Conservation (phyloP, 2,797 vertebrate species). For the Garrulus glandarius region DNA sequence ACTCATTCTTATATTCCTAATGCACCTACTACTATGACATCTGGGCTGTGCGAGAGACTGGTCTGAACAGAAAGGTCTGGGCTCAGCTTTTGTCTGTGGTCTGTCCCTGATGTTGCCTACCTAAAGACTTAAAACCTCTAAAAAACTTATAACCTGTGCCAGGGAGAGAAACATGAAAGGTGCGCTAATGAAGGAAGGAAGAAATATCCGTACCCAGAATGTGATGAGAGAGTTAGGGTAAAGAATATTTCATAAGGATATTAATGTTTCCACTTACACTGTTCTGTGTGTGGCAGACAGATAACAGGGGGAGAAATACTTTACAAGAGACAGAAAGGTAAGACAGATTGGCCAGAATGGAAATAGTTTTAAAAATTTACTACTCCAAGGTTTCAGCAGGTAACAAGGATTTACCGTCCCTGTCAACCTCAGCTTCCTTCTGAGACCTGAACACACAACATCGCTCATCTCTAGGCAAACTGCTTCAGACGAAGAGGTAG, state of each 20-base stretch:
- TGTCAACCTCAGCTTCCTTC: slow-evolving; percentile 44
- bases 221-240: neutral
- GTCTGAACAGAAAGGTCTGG: neutral
- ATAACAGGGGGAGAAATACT: neutral
- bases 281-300: neutral
- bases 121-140: neutral
- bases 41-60: neutral
- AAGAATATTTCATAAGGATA: slow-evolving; percentile 10
- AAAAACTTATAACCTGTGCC: neutral
- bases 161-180: neutral
- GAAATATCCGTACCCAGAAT: neutral
- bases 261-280: slow-evolving; percentile 29
- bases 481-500: slow-evolving; percentile 28
- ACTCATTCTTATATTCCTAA: neutral
- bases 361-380: slow-evolving; percentile 52
- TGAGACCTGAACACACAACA: slow-evolving; percentile 1
- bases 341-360: slow-evolving; percentile 26
- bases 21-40: neutral
- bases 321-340: slow-evolving; percentile 12
- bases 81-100: neutral
- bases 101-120: neutral
- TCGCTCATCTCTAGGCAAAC: slow-evolving; percentile 4
- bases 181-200: neutral
- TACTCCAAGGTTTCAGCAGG: neutral
- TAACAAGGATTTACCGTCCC: slow-evolving; percentile 36